phyloP scores from a whole-genome alignment of 2,888 invertebrate species.

The Cryptocephalus primarius region DNA sequence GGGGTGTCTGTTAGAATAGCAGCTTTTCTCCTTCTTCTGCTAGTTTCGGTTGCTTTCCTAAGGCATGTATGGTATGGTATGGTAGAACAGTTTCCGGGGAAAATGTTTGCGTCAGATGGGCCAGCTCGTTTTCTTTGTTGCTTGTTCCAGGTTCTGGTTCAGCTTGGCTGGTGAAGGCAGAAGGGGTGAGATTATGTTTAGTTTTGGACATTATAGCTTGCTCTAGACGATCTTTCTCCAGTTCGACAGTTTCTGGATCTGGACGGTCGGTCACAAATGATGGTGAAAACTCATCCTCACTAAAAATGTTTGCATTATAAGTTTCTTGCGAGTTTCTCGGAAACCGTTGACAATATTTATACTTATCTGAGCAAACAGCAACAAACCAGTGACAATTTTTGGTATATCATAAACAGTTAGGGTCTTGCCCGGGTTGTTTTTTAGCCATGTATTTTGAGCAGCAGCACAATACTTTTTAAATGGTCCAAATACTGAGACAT shows the following conservation, averaged over 20 bases:
- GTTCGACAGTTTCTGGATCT: slow-evolving; percentile 1
- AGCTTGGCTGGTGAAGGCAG: background rate
- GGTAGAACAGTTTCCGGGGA: background rate
- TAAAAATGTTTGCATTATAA: slow-evolving; percentile 3
- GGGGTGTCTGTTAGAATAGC: background rate
- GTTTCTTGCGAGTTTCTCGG: background rate
- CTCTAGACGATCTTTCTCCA: background rate
- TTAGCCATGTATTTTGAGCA: slow-evolving; percentile 2
- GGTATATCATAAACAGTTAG: slow-evolving; percentile 2
- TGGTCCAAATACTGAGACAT: background rate
- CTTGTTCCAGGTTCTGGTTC: background rate
- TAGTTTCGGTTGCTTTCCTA: background rate
- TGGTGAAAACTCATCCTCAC: slow-evolving; percentile 1
- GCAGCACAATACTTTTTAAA: background rate
- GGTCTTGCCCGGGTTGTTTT: slow-evolving; percentile 1
- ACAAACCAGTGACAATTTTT: background rate
- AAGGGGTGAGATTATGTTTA: background rate
- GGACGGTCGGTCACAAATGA: background rate
- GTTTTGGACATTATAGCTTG: background rate
- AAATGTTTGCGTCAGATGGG: too few relatives aligned
- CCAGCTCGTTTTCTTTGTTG: background rate
- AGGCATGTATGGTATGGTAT: background rate
- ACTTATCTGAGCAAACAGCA: slow-evolving; percentile 1
- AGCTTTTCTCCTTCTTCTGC: background rate
- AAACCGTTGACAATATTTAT: slow-evolving; percentile 2